phyloP scores from a whole-genome alignment of 2,113 vertebrate genomes.

The Polyodon spathula region DNA sequence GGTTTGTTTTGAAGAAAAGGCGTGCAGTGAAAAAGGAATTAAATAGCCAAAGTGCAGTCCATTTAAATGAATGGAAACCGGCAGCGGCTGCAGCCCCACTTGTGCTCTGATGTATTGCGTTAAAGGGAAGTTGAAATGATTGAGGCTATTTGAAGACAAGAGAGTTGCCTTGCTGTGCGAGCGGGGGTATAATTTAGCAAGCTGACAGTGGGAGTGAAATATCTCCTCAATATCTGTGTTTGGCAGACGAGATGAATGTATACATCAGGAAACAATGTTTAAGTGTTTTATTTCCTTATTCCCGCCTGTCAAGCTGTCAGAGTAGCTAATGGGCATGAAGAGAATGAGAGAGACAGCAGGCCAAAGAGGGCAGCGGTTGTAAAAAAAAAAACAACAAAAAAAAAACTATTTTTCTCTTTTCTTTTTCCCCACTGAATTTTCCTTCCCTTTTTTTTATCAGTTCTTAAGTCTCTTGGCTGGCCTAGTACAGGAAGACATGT shows the following conservation, averaged over 20 bases:
- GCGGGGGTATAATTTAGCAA: slow-evolving; percentile 67
- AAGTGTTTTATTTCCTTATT: slow-evolving; percentile 77
- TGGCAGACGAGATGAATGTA: slow-evolving; percentile 83
- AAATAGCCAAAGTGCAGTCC: slow-evolving; percentile 8
- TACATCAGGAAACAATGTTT: slow-evolving; percentile 72
- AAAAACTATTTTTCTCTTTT: neutral
- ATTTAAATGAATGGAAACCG: slow-evolving; percentile 15
- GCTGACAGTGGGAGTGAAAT: slow-evolving; percentile 74
- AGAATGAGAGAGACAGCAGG: slow-evolving; percentile 40
- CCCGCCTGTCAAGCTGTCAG: slow-evolving; percentile 70
- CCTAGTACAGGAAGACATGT: too few relatives aligned
- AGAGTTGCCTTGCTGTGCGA: slow-evolving; percentile 27
- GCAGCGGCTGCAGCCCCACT: slow-evolving; percentile 23
- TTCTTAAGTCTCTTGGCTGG: neutral
- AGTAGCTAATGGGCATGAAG: slow-evolving; percentile 61
- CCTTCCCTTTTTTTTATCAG: neutral
- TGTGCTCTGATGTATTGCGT: slow-evolving; percentile 18
- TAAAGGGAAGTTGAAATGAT: slow-evolving; percentile 22
- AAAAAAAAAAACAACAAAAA: slow-evolving; percentile 24
- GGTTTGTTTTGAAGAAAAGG: neutral
- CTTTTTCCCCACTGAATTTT: too few relatives aligned
- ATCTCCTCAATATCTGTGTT: slow-evolving; percentile 74
- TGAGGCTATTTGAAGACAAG: slow-evolving; percentile 25
- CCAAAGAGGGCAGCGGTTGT: slow-evolving; percentile 28
- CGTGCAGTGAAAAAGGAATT: slow-evolving; percentile 14